Percentiles rank a stretch among this genome's conserved stretches.
These are phyloP conservation scores for Conus betulinus DNA, from an alignment of 1,140 invertebrate genomes.

Conservation along the genomic window DNA sequence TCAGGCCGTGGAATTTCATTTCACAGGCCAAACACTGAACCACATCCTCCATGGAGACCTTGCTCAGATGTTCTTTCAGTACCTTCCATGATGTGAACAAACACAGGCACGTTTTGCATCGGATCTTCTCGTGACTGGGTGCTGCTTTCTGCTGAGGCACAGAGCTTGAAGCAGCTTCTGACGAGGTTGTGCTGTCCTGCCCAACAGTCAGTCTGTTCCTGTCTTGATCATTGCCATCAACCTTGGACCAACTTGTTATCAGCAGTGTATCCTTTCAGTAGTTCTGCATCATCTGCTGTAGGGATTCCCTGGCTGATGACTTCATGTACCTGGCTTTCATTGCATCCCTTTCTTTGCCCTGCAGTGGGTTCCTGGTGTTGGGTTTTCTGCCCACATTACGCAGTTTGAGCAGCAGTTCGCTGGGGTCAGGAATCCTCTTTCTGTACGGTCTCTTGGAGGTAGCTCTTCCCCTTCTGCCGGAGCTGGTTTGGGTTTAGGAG, in stretches of 20 bases:
- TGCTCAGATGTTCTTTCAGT: slow-evolving; percentile 17
- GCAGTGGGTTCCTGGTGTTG: slow-evolving; percentile 23
- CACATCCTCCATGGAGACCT: slow-evolving; percentile 7
- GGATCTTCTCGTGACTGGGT: background rate
- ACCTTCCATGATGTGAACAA: slow-evolving; percentile 18
- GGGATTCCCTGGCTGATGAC: slow-evolving; percentile 22
- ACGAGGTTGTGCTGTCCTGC: slow-evolving; percentile 17
- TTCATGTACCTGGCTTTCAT: slow-evolving; percentile 24
- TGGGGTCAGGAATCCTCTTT: slow-evolving; percentile 29
- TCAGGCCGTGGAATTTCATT: slow-evolving; percentile 33
- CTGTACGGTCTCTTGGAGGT: slow-evolving; percentile 29
- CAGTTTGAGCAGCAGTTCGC: slow-evolving; percentile 31
- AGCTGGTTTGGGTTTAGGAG: slow-evolving; percentile 24
- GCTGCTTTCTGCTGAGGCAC: background rate
- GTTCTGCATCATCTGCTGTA: background rate
- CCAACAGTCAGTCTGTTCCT: background rate
- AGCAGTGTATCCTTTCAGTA: background rate
- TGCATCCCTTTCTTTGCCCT: background rate
- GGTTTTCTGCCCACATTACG: slow-evolving; percentile 35
- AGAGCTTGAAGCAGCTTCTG: background rate
- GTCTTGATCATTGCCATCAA: background rate
- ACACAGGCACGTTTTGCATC: slow-evolving; percentile 29
- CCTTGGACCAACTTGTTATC: background rate
- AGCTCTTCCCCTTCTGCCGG: slow-evolving; percentile 23
- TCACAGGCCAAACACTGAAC: slow-evolving; percentile 31